A percentile compares a stretch with the other conserved stretches of the same genome.
Conservation (phyloP, 2,113 vertebrate species). For the Petroica traversi region DNA sequence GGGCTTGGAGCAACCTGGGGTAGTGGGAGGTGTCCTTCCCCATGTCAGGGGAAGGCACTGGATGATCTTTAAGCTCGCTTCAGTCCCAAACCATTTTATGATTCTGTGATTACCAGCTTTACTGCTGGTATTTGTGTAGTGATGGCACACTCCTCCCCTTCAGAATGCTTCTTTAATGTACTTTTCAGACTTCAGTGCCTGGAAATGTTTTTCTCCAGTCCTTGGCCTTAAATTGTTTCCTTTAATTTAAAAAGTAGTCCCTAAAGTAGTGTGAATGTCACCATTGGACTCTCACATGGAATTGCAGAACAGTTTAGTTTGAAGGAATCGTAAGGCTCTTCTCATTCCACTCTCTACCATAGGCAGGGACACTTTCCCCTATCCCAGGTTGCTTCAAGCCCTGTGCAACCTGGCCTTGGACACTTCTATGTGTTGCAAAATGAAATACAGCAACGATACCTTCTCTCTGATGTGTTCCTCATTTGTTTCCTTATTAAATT, state of each 20-base stretch:
- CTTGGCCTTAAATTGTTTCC: neutral
- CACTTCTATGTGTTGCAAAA: neutral
- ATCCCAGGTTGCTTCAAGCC: neutral
- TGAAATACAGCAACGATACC: neutral
- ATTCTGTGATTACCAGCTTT: neutral
- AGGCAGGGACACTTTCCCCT: neutral
- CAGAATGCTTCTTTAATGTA: neutral
- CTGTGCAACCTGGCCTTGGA: neutral
- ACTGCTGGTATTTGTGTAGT: neutral
- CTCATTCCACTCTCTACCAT: neutral
- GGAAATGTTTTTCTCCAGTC: neutral
- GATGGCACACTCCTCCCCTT: neutral
- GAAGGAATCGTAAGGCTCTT: neutral
- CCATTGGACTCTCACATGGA: neutral
- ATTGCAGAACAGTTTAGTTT: neutral
- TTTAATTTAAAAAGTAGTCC: neutral
- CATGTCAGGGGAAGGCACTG: neutral
- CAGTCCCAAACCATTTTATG: neutral
- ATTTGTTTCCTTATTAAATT: neutral
- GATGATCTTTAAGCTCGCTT: neutral
- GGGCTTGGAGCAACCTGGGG: accelerated
- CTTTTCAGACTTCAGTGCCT: neutral
- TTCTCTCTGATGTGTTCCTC: neutral
- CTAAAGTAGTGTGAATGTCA: neutral
- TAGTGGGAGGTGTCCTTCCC: neutral